Evolutionary conservation across 2,888 invertebrate species (phyloP).

Genomic region (Dryadula phaetusa): DNA sequence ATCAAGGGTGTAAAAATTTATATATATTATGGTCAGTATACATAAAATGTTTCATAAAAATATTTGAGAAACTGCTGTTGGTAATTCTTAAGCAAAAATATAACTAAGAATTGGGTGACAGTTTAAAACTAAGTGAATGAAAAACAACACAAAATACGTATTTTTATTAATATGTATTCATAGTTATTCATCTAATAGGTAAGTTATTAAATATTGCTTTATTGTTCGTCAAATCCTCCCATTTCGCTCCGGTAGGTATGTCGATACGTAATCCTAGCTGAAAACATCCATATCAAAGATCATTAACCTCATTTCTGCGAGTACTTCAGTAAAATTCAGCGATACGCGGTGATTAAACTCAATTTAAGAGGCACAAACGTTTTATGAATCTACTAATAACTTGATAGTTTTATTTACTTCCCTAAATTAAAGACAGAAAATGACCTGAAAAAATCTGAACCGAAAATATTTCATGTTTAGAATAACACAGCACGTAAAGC

Average conservation of each 20-base stretch:
- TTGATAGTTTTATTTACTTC: background rate
- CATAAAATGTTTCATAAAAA: too few relatives aligned
- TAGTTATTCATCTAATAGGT: too few relatives aligned
- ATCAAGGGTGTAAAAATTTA: too few relatives aligned
- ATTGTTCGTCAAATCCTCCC: background rate
- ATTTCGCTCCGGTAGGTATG: background rate
- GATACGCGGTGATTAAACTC: conserved; percentile 11
- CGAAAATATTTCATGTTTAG: background rate
- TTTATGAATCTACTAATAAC: conserved; percentile 3
- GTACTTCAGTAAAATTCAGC: conserved; percentile 7
- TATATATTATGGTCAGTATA: too few relatives aligned
- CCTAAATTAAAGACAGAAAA: conserved; percentile 26
- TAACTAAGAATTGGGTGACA: too few relatives aligned
- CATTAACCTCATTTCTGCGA: conserved; percentile 17
- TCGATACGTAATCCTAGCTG: conserved; percentile 8
- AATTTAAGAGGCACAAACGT: conserved; percentile 3
- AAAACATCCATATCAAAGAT: conserved; percentile 19
- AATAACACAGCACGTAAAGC: conserved; percentile 43
- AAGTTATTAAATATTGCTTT: background rate
- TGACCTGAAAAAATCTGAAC: conserved; percentile 41
- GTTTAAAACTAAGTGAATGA: too few relatives aligned
- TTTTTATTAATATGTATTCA: too few relatives aligned
- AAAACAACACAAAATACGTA: too few relatives aligned
- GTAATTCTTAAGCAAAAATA: too few relatives aligned
- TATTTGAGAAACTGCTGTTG: too few relatives aligned